Evolutionary conservation across 2,888 invertebrate species (phyloP), one percentile per base, ranked within the genome.

Genomic region (Sphinx pinastri): DNA sequence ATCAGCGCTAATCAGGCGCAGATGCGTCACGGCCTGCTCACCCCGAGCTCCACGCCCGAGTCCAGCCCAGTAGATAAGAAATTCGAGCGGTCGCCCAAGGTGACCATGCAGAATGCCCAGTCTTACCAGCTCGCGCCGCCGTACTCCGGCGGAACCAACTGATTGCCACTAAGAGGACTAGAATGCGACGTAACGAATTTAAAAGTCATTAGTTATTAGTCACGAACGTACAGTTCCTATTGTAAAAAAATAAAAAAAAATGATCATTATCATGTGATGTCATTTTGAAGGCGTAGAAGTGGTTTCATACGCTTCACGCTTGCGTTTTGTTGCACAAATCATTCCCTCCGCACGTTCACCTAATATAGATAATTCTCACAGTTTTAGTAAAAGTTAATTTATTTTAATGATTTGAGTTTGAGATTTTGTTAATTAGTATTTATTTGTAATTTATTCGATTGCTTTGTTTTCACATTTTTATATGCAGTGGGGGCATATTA

Each of bases 1-100:
- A 83, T 89, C 10, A 80, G 82, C 70, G 84, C 84, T 5, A 81
- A 76, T 70, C 79, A 80, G 69, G 57, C 66, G 77, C 72, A 76
- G 75, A 63, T 83, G 25, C 78, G 86, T 6, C 82, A 82, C 70
- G 94, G 94, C 59, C 87, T 95, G 68, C 83, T 95, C 59, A 94
- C 95, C 25, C 94, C 95, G 12, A 90, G 87, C 71, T 91, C 95
- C 57, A 94, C 95, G 70, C 94, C 95, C 0, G 83, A 82, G 90
- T 79, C 84, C 12, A 86, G 85, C 71, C 87, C 89, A 4, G 73
- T 82, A 8, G 92, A 92, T 31, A 92, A 89, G 70, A 85, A 87
- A 76, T 83, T 86, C 71, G 88, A 90, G 8, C 84, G 88, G 45
- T 73, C 87, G 4, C 89, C 90, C 5, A 88, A 87, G 73, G 88